Conservation (phyloP, 2,888 invertebrate genomes). For the Drosophila prolongata region DNA sequence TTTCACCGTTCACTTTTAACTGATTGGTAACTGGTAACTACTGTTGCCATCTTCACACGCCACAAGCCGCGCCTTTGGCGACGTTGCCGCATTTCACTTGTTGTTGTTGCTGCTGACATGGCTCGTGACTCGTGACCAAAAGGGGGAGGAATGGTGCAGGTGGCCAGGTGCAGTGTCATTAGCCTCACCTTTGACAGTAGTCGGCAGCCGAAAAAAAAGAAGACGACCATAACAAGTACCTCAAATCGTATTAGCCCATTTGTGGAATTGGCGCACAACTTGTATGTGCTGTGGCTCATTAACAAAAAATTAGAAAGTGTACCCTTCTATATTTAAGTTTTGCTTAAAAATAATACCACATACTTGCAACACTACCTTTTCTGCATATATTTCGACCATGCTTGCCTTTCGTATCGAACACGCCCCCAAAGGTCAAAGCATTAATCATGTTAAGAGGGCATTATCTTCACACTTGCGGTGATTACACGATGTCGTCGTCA, state of each 20-base stretch:
- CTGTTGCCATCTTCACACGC: slow-evolving; percentile 17
- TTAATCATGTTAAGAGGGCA: slow-evolving; percentile 73
- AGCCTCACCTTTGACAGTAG: slow-evolving; percentile 53
- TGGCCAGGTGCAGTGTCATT: slow-evolving; percentile 66
- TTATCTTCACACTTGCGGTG: slow-evolving; percentile 71
- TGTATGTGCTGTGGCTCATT: slow-evolving; percentile 25
- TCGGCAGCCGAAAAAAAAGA: slow-evolving; percentile 8
- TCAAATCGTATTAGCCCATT: slow-evolving; percentile 75
- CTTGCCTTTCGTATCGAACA: slow-evolving; percentile 9
- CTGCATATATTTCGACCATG: background rate
- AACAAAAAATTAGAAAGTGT: background rate
- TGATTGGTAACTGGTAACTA: slow-evolving; percentile 12
- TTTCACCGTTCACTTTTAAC: slow-evolving; percentile 1
- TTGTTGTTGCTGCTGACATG: slow-evolving; percentile 28
- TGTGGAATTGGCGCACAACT: slow-evolving; percentile 42
- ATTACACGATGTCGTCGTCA: slow-evolving; percentile 44
- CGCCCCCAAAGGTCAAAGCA: slow-evolving; percentile 30
- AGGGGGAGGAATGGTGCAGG: slow-evolving; percentile 7
- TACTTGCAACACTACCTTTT: background rate
- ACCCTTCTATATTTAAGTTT: background rate
- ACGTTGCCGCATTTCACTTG: slow-evolving; percentile 52
- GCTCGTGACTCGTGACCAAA: slow-evolving; percentile 29
- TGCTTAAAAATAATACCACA: background rate
- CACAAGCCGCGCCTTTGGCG: slow-evolving; percentile 26
- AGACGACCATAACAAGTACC: slow-evolving; percentile 25